Base-by-base conservation (phyloP, 2,888 invertebrate species). In the Ichneumoninae sp. region DNA sequence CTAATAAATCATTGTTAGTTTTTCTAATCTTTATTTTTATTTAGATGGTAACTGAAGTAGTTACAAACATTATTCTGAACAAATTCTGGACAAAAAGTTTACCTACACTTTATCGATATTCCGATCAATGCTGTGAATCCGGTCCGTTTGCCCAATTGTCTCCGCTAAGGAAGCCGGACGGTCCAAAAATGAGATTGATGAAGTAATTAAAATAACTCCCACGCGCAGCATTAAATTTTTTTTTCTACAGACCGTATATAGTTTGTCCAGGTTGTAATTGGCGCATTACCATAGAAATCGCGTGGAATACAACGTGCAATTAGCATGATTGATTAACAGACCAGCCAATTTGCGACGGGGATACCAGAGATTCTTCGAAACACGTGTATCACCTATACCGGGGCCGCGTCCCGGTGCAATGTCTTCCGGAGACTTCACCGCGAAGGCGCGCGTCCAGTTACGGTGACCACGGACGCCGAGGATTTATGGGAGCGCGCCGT, bases 401-500 rank as follows among this genome's bases (percentile, higher is more conserved):
- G 47, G 1, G 26, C 72, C 3, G 16, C 26, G 4, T 62, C 26
- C 54, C 62, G 1, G 33, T 22, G 13, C 36, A 13, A 19, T 44
- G n/a, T 60, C 52, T 26, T 80, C 52, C 33, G 44, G 72, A 74
- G 62, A 68, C 10, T 65, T 70, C 62, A 44, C 77, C 50, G 68
- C 50, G 50, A 50, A 50, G 36, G 76, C 69, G 75, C 66, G 72
- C 66, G 78, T 72, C 68, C 60, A 72, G 78, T 69, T 78, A 78
- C 40, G 72, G 68, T 54, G 82, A 78, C 78, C 69, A 77, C 72
- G 70, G 65, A 52, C 60, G 30, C 30, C 52, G 69, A 82, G 74
- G 74, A 82, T 82, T 82, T 82, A 82, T 82, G 82, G 74, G 78
- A 78, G 74, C 82, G 82, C 82, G 82, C 82, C 82, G 82, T 82